A percentile compares a stretch with the other conserved stretches of the same genome.
Evolutionary conservation across 1,140 invertebrate genomes (phyloP).

Genomic region (Drosophila subobscura): DNA sequence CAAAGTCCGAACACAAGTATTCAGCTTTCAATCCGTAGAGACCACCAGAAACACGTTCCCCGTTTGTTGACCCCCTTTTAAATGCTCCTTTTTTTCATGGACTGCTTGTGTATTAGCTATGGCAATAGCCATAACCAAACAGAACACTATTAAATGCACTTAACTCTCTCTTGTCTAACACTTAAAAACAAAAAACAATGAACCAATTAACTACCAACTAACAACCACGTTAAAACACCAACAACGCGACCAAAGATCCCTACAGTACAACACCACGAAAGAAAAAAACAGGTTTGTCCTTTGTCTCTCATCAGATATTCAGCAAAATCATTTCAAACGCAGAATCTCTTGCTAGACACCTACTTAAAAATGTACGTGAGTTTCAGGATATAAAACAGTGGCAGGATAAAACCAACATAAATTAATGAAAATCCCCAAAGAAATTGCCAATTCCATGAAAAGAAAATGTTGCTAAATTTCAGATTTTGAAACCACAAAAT

Average conservation of each 20-base stretch:
- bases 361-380: neutral
- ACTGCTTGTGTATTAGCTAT: conserved; percentile 40
- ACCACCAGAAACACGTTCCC: conserved; percentile 6
- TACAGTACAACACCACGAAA: conserved; percentile 83
- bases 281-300: conserved; percentile 80
- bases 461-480: too few relatives aligned
- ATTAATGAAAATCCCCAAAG: neutral
- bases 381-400: conserved; percentile 1
- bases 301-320: conserved; percentile 48
- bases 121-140: conserved; percentile 29
- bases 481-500: too few relatives aligned
- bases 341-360: conserved; percentile 9
- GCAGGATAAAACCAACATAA: neutral
- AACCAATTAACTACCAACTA: conserved; percentile 30
- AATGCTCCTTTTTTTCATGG: conserved; percentile 49
- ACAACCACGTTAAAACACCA: conserved; percentile 50
- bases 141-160: conserved; percentile 78
- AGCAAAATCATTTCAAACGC: conserved; percentile 34
- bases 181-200: conserved; percentile 3
- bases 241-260: conserved; percentile 74
- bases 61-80: conserved; percentile 16
- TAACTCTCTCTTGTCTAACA: conserved; percentile 69
- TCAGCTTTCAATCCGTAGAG: conserved; percentile 22
- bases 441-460: too few relatives aligned
- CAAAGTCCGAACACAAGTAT: conserved; percentile 27